Evolutionary conservation across 2,113 vertebrate genomes (phyloP), one percentile per base, ranked within the genome.

Genomic region (Mobula hypostoma): DNA sequence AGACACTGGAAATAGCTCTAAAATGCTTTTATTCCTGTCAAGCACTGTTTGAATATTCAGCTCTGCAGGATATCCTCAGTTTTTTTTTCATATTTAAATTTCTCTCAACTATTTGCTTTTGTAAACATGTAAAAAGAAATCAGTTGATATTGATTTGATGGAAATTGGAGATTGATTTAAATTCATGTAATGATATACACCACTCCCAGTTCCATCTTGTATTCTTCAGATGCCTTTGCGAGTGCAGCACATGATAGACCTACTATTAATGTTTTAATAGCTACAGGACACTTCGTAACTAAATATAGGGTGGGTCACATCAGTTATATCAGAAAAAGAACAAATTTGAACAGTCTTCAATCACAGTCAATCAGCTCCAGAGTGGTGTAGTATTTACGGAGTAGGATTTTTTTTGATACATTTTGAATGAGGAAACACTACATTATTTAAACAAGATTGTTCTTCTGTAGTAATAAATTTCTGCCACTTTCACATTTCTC

Each of bases 191-290:
- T 90, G 85, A 17, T 32, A 14, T 88, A 58, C 7, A 66, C 12
- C 61, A 68, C 66, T 90, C 29, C 85, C 14, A 66, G 29, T 68
- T 66, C 32, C 14, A 68, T 68, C 29, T 90, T 32, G n/a, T 32
- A 90, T 32, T 85, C 61, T 15, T 2, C 63, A 15, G 61, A 66
- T 14, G 1, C 66, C 61, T 32, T 66, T 90, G 14, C n/a, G 12
- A 66, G 85, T 40, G 63, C 61, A 90, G n/a, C 61, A 32, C 27
- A 5, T 32, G 15, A 19, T 66, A 66, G 61, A 7, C 12, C 61
- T 66, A 66, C 61, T 68, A 90, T 90, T 32, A 90, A 90, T 90
- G 85, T 88, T 88, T 66, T 88, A 88, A 63, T 88, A 88, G 29
- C 17, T 17, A 66, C n/a, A n/a, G 29, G 61, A 88, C 48, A 58